Evolutionary conservation across 1,140 invertebrate genomes (phyloP), one percentile per base, ranked within the genome.

Genomic region (Penaeus indicus): DNA sequence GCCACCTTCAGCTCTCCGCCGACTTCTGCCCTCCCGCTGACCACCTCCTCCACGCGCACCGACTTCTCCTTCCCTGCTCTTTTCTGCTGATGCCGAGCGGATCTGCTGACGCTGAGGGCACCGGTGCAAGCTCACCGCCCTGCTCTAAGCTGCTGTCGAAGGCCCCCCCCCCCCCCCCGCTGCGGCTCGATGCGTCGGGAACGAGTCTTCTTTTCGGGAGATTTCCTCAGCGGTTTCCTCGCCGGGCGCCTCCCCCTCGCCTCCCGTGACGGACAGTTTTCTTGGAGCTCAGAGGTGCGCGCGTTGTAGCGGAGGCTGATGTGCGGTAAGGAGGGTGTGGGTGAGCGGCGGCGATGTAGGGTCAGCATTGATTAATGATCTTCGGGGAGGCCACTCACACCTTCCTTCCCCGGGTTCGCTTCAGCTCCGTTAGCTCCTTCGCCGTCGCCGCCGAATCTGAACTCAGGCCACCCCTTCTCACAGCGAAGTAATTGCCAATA

Each of bases 361-460:
- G 84, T 85, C 84, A 85, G 84, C 84, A 85, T 85, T 85, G 84
- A 85, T 85, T 85, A 85, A 85, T 85, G 84, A 85, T 85, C 77
- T 67, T 27, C 69, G 72, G 32, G 80, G 61, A 63, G 80, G 80
- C 80, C 80, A 62, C 80, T 62, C 54, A 82, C 80, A 82, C 80
- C 80, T 82, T 62, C 60, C 61, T 80, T 22, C 60, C 80, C 19
- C 32, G 60, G 25, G 47, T 21, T 21, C 18, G 42, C 21, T 16
- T 60, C 25, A 13, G 67, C 47, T 47, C 32, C 67, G 10, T n/a
- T 10, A 13, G 67, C 67, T 22, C 67, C 38, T 32, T 64, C 62
- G 18, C 82, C 63, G 19, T 62, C 22, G 22, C 79, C 60, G 22
- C 11, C 19, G 25, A 32, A 54, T 8, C 60, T 60, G 54, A 13